Base-by-base conservation (phyloP, 64 coral and sea anemone genomes). In the Porites lutea region DNA sequence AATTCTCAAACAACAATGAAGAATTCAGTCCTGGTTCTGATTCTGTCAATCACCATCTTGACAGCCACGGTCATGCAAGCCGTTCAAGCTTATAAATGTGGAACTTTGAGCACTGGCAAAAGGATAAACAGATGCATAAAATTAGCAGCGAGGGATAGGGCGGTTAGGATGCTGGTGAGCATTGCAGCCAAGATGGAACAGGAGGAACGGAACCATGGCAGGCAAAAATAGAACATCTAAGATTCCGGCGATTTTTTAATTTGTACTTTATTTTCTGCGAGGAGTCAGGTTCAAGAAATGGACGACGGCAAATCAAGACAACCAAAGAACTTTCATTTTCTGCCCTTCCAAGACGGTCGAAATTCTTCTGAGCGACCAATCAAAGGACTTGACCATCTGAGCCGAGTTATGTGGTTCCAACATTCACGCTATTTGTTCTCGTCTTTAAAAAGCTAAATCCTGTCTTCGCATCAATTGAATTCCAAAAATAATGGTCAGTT, bases 91-190 rank as follows among this genome's bases (percentile, higher is more conserved):
- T 10, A 4, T 3, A 3, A 10, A 22, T 78, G 75, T 51, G 75
- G 52, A 15, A 74, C 3, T 78, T 47, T 78, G 18, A 78, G 75
- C 52, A 55, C 5, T 11, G 75, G 52, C 19, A 78, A 78, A 54
- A 22, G 19, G 19, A 78, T 78, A 21, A 78, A 78, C 50, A 78
- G 19, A 58, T 57, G 75, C 75, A 46, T 21, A 48, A 74, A 74
- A 47, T 4, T 44, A 13, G 46, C 43, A 15, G 43, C 48, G 14
- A 15, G 48, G 37, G 18, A 50, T 4, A 74, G 18, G 10, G 13
- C 62, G 16, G 18, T 4, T 4, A 19, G 13, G 13, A 14, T 65
- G 13, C 62, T 65, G 0, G 16, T 18, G 18, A 65, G 13, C 4
- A 65, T 65, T 0, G 13, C 18, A 14, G 18, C 13, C 4, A 19